Evolutionary conservation across 1,140 invertebrate species (phyloP).

Genomic region (Scaptomyza hsui): DNA sequence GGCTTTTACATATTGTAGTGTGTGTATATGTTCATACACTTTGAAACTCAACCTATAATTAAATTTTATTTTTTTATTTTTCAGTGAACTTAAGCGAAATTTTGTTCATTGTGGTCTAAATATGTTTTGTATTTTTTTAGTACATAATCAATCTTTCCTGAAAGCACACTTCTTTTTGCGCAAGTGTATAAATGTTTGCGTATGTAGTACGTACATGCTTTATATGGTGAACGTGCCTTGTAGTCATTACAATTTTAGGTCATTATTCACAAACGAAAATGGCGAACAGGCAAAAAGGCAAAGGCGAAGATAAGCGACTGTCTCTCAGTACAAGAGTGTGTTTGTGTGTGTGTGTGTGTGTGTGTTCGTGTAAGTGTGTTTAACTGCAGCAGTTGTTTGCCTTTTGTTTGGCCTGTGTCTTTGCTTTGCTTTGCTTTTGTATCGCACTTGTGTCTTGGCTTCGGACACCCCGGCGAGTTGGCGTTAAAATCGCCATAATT

Average conservation of each 20-base stretch:
- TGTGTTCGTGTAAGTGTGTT: background rate
- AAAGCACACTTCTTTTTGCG: too few relatives aligned
- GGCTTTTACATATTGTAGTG: background rate
- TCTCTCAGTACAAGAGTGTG: slow-evolving; percentile 18
- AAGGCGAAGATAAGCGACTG: slow-evolving; percentile 38
- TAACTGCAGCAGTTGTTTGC: slow-evolving; percentile 31
- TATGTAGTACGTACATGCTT: slow-evolving; percentile 32
- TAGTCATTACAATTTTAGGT: slow-evolving; percentile 79
- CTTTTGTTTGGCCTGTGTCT: slow-evolving; percentile 33
- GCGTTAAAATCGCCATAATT: slow-evolving; percentile 80
- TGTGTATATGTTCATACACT: background rate
- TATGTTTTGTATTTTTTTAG: too few relatives aligned
- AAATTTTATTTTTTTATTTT: too few relatives aligned
- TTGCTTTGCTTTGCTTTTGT: slow-evolving; percentile 24
- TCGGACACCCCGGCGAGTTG: slow-evolving; percentile 47
- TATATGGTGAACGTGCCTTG: slow-evolving; percentile 76
- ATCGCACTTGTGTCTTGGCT: slow-evolving; percentile 42
- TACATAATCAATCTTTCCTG: too few relatives aligned
- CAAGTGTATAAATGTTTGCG: background rate
- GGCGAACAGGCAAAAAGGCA: slow-evolving; percentile 43
- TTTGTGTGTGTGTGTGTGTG: slow-evolving; percentile 8
- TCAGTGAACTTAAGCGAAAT: too few relatives aligned
- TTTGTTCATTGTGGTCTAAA: too few relatives aligned
- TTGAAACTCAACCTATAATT: too few relatives aligned
- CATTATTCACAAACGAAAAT: slow-evolving; percentile 73